A percentile compares a stretch with the other conserved stretches of the same genome.
These are phyloP conservation scores for Drosophila planitibia DNA, from an alignment of 2,888 invertebrate genomes.

Conservation along the genomic window DNA sequence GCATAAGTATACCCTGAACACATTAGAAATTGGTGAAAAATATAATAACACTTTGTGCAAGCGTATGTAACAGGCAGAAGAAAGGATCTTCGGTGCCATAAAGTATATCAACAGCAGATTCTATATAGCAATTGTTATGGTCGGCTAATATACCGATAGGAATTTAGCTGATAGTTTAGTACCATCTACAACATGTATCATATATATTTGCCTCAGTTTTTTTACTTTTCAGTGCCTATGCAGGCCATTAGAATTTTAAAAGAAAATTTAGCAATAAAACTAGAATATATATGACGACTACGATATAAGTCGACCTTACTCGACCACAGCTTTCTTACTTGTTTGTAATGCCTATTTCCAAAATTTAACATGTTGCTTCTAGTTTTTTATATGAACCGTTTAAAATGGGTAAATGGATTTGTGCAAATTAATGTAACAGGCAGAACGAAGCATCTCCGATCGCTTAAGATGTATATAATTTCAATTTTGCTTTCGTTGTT, in stretches of 20 bases:
- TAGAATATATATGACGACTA: neutral
- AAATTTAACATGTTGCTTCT: neutral
- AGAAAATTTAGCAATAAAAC: neutral
- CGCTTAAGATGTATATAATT: too few species aligned
- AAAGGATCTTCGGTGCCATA: accelerated
- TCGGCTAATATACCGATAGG: neutral
- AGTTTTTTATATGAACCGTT: too few species aligned
- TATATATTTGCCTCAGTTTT: too few species aligned
- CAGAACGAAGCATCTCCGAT: too few species aligned
- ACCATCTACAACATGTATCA: too few species aligned
- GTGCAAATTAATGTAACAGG: too few species aligned
- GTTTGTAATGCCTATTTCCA: neutral
- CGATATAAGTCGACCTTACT: neutral
- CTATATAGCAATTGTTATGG: neutral
- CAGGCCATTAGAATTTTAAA: neutral
- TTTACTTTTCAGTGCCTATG: too few species aligned
- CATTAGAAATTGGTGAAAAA: neutral
- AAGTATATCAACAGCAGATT: neutral
- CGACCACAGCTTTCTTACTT: neutral
- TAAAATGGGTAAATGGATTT: too few species aligned
- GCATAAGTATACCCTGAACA: neutral
- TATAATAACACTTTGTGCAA: neutral
- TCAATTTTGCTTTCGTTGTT: too few species aligned
- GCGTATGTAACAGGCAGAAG: neutral
- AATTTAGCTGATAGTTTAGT: neutral